These are phyloP conservation scores for Falco concolor DNA, from an alignment of 2,797 vertebrate species.

Conservation along the genomic window DNA sequence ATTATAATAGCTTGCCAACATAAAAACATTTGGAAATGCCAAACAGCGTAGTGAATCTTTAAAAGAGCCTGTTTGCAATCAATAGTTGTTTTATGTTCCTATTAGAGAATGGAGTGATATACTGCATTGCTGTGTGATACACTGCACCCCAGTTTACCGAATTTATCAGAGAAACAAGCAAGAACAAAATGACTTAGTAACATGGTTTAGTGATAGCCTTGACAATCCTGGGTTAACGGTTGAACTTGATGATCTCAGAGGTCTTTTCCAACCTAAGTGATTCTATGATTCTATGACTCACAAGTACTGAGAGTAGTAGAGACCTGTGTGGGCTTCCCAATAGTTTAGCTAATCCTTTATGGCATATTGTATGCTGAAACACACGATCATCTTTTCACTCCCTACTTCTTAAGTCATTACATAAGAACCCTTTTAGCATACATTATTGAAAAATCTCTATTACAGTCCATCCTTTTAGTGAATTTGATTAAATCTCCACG, in stretches of 20 bases:
- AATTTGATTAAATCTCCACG: constrained; percentile 69
- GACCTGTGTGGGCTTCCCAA: not conserved
- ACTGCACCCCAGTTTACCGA: constrained; percentile 27
- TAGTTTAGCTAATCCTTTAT: constrained; percentile 31
- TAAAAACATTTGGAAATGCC: not conserved
- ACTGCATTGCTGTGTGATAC: not conserved
- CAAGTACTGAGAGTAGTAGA: not conserved
- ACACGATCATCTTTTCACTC: constrained; percentile 49
- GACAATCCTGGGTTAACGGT: no score
- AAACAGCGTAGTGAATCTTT: not conserved
- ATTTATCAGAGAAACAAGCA: constrained; percentile 36
- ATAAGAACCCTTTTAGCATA: constrained; percentile 67
- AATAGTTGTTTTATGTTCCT: constrained; percentile 32
- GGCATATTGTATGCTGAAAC: constrained; percentile 19
- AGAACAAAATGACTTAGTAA: not conserved
- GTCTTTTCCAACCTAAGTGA: no score
- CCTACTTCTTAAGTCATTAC: constrained; percentile 56
- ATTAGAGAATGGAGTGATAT: constrained; percentile 31
- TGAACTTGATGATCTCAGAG: no score
- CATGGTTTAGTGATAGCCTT: no score
- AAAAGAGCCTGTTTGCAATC: constrained; percentile 6
- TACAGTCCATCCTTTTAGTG: constrained; percentile 47
- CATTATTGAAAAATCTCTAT: constrained; percentile 71
- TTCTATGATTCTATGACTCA: not conserved
- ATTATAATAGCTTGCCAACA: constrained; percentile 44